Percentiles rank a stretch among this genome's conserved stretches.
Evolutionary conservation across 1,140 invertebrate species (phyloP).

Genomic region (Parasteatoda tepidariorum): DNA sequence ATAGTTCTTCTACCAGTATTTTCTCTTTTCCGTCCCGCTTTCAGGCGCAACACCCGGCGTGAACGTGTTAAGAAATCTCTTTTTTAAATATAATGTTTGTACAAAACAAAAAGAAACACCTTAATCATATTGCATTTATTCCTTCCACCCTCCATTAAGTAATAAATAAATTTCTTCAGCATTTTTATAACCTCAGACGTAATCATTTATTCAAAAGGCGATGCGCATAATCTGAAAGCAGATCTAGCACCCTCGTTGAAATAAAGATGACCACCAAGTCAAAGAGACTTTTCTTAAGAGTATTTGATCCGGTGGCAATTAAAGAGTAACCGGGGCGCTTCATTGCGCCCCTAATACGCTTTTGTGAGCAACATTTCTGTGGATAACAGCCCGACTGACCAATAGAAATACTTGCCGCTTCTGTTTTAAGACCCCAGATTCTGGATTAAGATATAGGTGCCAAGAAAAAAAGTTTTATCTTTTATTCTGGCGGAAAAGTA

Average conservation of each 20-base stretch:
- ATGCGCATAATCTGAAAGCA: constrained; percentile 23
- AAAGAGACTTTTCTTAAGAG: constrained; percentile 53
- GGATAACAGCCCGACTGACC: constrained; percentile 52
- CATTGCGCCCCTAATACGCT: constrained; percentile 56
- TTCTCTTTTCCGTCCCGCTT: no score
- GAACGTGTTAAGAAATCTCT: no score
- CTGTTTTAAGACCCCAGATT: constrained; percentile 58
- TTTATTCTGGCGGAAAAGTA: constrained; percentile 14
- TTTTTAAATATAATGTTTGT: no score
- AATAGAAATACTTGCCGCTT: constrained; percentile 57
- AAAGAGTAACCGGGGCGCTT: constrained; percentile 44
- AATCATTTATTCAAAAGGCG: constrained; percentile 43
- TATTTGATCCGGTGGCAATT: constrained; percentile 46
- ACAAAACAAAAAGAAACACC: no score
- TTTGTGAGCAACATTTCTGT: constrained; percentile 56
- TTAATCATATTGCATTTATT: no score
- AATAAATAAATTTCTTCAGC: not conserved
- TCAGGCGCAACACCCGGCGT: no score
- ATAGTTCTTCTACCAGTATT: no score
- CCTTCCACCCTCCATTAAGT: no score
- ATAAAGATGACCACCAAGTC: constrained; percentile 52
- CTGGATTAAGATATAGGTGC: constrained; percentile 16
- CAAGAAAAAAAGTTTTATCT: not conserved
- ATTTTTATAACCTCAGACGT: constrained; percentile 15
- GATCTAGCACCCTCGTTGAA: not conserved